Evolutionary conservation across 2,113 vertebrate genomes (phyloP).

Genomic region (Coryphaenoides rupestris): DNA sequence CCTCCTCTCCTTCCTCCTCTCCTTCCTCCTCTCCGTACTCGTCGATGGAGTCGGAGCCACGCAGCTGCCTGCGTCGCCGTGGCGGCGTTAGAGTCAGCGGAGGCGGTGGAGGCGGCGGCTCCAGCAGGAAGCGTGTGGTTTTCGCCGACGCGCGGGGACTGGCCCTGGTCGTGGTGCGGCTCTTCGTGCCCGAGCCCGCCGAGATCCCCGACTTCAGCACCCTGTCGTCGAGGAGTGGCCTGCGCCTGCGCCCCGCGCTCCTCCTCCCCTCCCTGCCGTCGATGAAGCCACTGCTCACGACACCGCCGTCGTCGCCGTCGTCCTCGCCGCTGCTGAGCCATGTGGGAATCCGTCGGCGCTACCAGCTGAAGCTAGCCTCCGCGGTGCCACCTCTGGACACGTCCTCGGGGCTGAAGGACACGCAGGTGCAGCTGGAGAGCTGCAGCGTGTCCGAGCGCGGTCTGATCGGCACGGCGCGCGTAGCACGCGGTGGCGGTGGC

Average conservation of each 20-base stretch:
- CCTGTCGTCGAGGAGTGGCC: too few species aligned
- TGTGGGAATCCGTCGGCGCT: slow-evolving; percentile 11
- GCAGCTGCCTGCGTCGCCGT: slow-evolving; percentile 33
- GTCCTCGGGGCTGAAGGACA: slow-evolving; percentile 34
- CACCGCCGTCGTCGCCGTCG: background rate
- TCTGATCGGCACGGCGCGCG: slow-evolving; percentile 68
- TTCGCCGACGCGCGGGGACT: slow-evolving; percentile 79
- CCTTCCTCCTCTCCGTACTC: background rate
- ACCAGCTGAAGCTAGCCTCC: slow-evolving; percentile 58
- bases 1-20: background rate
- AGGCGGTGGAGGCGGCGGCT: too few species aligned
- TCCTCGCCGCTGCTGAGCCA: slow-evolving; percentile 18
- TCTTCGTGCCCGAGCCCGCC: slow-evolving; percentile 59
- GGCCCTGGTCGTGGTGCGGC: slow-evolving; percentile 61
- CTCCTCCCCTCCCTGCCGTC: background rate
- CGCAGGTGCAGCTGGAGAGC: slow-evolving; percentile 65
- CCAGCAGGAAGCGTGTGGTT: slow-evolving; percentile 69
- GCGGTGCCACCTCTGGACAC: slow-evolving; percentile 54
- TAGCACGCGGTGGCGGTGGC: slow-evolving; percentile 29
- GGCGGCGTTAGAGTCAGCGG: too few species aligned
- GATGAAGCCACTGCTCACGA: too few species aligned
- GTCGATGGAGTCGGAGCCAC: background rate
- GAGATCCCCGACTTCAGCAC: background rate
- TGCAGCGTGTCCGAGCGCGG: slow-evolving; percentile 56
- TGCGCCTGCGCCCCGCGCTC: background rate